phyloP scores from a whole-genome alignment of 37 sponge, comb jelly and placozoan genomes.

The Chondrosia reniformis region DNA sequence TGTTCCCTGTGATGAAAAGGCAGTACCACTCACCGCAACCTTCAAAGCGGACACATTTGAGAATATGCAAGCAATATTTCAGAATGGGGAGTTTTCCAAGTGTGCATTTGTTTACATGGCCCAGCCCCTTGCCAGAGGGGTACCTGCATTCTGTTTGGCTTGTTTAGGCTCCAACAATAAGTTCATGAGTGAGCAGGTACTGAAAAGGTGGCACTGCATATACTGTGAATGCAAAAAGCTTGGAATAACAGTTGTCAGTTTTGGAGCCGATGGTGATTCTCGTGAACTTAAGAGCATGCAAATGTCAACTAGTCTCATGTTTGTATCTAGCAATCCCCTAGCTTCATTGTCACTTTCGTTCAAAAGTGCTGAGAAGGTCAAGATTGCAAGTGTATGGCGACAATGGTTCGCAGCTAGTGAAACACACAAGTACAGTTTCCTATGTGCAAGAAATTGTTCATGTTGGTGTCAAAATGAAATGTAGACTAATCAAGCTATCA shows the following conservation, averaged over 20 bases:
- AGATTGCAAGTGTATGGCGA: not conserved
- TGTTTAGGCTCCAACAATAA: constrained; percentile 29
- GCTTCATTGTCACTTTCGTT: not conserved
- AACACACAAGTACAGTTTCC: not conserved
- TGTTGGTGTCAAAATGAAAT: constrained; percentile 34
- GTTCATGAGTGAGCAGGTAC: constrained; percentile 6
- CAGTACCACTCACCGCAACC: constrained; percentile 1
- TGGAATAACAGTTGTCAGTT: constrained; percentile 11
- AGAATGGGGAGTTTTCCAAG: not conserved
- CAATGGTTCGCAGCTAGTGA: not conserved
- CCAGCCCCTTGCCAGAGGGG: constrained; percentile 5
- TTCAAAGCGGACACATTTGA: constrained; percentile 25
- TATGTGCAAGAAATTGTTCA: constrained; percentile 38
- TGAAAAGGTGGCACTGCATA: constrained; percentile 24
- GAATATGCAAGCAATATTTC: not conserved
- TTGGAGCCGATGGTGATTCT: constrained; percentile 36
- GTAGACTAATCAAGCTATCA: constrained; percentile 20
- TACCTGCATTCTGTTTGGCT: constrained; percentile 29
- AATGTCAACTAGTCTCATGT: not conserved
- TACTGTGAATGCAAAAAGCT: not conserved
- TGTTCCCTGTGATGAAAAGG: constrained; percentile 1
- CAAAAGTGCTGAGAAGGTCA: not conserved
- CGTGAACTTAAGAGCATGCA: constrained; percentile 18
- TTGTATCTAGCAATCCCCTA: not conserved
- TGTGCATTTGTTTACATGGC: constrained; percentile 43